Base-by-base conservation (phyloP, 2,797 vertebrate species). In the Kryptolebias ocellatus region DNA sequence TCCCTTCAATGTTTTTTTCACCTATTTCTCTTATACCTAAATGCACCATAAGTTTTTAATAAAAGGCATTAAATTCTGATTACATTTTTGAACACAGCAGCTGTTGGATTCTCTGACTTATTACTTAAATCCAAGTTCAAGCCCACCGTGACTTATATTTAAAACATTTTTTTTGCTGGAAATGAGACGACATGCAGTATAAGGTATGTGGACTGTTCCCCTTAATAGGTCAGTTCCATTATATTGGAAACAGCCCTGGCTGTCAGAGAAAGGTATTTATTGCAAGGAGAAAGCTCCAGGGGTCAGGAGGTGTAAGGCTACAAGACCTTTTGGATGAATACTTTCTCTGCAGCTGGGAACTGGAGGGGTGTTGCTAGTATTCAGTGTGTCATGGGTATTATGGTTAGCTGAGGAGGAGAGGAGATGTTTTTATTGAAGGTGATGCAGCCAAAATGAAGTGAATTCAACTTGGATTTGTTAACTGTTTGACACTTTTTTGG, bases 221-320 rank as follows among this genome's bases (percentile, higher is more conserved):
- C 69, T 55, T 39, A 50, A 81, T 79, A 86, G 75, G 78, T 64
- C 79, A 72, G 56, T 79, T 81, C 49, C 61, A 42, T 78, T 78
- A 62, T 44, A 68, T 59, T 81, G 81, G 74, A 90, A 87, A 83
- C 73, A 53, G 62, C 46, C 24, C 59, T 9, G 68, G 55, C 64
- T 5, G 45, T 79, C 76, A 87, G 79, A 87, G 64, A 5, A 60
- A 82, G 68, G 76, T 83, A 90, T 89, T 91, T 89, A 91, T 79
- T 83, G 72, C 66, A 29, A 58, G 16, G 58, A 53, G 65, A 83
- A 74, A 70, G 61, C 70, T 63, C 9, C 15, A 46, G n/a, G 58
- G 72, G 64, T 67, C 74, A 18, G 39, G 59, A 68, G 70, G 70
- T 28, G 37, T 52, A 47, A 62, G 67, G 39, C 44, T 60, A 18